phyloP scores from a whole-genome alignment of 2,113 vertebrate species.

The Percopsis transmontana region DNA sequence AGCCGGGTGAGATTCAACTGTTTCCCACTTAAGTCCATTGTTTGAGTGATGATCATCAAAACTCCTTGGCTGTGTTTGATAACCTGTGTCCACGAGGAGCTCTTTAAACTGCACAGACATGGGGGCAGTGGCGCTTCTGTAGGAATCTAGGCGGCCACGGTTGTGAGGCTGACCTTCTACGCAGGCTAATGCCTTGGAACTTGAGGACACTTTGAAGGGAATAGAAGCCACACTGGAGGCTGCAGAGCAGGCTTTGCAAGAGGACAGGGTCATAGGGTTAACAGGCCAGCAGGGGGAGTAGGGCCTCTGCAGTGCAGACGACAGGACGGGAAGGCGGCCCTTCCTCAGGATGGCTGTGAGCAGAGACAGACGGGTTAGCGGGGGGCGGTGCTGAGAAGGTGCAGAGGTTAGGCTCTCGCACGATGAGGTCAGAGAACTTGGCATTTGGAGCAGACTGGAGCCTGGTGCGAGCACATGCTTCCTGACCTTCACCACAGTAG shows the following conservation, averaged over 20 bases:
- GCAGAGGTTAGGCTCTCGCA: constrained; percentile 49
- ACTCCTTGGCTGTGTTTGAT: constrained; percentile 11
- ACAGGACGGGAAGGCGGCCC: constrained; percentile 77
- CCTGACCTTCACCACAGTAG: constrained; percentile 80
- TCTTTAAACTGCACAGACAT: constrained; percentile 9
- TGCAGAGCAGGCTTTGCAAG: constrained; percentile 74
- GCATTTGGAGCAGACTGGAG: constrained; percentile 80
- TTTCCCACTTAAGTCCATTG: constrained; percentile 24
- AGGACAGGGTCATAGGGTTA: constrained; percentile 68
- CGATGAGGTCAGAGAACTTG: neutral
- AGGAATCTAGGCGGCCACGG: constrained; percentile 27
- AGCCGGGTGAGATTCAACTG: constrained; percentile 43
- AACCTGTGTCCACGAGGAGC: neutral
- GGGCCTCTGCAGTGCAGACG: constrained; percentile 65
- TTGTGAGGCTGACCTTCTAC: constrained; percentile 52
- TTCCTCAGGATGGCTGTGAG: constrained; percentile 94
- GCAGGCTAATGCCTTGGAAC: constrained; percentile 65
- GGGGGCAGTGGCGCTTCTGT: constrained; percentile 21
- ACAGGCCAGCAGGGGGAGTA: constrained; percentile 81
- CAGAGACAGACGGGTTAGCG: constrained; percentile 86
- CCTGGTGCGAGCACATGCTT: constrained; percentile 83
- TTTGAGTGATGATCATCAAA: constrained; percentile 22
- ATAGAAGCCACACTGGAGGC: constrained; percentile 82
- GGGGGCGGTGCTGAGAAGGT: constrained; percentile 68
- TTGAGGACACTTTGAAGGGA: constrained; percentile 76